Percentiles rank a stretch among this genome's conserved stretches.
phyloP scores from a whole-genome alignment of 1,140 invertebrate species.

The Lepidurus arcticus region DNA sequence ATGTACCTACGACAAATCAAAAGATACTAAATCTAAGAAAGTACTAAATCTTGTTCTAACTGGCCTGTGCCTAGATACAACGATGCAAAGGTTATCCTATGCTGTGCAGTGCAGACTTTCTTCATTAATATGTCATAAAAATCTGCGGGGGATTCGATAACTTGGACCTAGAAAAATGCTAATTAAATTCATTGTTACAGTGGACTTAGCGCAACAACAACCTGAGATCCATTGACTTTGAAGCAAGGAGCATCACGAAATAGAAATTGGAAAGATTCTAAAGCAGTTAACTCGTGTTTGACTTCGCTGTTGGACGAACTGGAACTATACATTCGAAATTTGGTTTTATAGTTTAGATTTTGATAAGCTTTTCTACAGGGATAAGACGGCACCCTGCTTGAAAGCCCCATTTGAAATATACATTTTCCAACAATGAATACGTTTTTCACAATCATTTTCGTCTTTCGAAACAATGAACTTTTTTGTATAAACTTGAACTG shows the following conservation, averaged over 20 bases:
- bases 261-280: conserved; percentile 19
- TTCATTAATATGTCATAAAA: conserved; percentile 71
- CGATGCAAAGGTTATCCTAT: conserved; percentile 80
- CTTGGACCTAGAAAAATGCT: conserved; percentile 50
- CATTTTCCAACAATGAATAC: no score
- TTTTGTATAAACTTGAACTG: no score
- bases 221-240: conserved; percentile 28
- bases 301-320: background rate
- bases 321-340: background rate
- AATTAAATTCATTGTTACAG: background rate
- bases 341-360: no score
- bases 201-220: background rate
- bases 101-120: conserved; percentile 61
- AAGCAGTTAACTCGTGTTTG: background rate
- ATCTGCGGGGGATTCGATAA: conserved; percentile 64
- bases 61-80: conserved; percentile 87
- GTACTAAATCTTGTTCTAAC: conserved; percentile 73
- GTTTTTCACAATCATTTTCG: no score
- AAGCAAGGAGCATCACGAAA: background rate
- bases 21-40: no score
- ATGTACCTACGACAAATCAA: background rate
- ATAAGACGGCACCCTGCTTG: no score
- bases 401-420: no score
- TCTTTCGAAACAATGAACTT: no score
- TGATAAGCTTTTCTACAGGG: no score